Evolutionary conservation across 1,140 invertebrate species (phyloP).

Genomic region (Pemphigus obesinymphae): DNA sequence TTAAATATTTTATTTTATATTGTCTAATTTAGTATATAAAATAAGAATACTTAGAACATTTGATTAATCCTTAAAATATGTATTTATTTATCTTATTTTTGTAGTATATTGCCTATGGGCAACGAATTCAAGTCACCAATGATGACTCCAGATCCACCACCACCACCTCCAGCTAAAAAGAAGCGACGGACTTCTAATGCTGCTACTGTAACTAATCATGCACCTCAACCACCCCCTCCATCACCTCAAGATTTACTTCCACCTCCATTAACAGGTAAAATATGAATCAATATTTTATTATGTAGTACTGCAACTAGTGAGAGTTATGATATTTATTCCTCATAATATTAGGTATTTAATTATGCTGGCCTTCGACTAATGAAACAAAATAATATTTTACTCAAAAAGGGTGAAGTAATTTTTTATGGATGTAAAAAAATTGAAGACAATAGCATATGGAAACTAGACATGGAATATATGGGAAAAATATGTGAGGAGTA

Average conservation of each 20-base stretch:
- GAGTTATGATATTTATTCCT: neutral
- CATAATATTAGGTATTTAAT: neutral
- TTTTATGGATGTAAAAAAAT: neutral
- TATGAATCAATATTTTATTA: neutral
- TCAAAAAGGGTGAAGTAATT: neutral
- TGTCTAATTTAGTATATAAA: neutral
- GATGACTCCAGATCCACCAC: conserved; percentile 53
- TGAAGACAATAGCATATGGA: neutral
- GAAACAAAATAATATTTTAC: neutral
- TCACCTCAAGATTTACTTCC: conserved; percentile 69
- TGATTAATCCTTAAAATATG: neutral
- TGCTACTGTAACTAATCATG: conserved; percentile 49
- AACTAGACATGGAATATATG: neutral
- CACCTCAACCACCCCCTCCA: conserved; percentile 54
- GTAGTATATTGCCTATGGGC: conserved; percentile 49
- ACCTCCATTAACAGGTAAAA: conserved; percentile 66
- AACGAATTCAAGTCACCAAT: conserved; percentile 57
- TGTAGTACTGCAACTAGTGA: neutral
- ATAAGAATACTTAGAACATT: neutral
- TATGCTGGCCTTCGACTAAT: neutral
- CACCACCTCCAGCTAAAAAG: conserved; percentile 60
- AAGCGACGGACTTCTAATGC: conserved; percentile 56
- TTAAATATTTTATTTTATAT: neutral
- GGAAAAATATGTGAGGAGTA: neutral
- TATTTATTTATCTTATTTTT: neutral